These are phyloP conservation scores for Actinemys pallida DNA, from an alignment of 2,113 vertebrate genomes.

Conservation along the genomic window DNA sequence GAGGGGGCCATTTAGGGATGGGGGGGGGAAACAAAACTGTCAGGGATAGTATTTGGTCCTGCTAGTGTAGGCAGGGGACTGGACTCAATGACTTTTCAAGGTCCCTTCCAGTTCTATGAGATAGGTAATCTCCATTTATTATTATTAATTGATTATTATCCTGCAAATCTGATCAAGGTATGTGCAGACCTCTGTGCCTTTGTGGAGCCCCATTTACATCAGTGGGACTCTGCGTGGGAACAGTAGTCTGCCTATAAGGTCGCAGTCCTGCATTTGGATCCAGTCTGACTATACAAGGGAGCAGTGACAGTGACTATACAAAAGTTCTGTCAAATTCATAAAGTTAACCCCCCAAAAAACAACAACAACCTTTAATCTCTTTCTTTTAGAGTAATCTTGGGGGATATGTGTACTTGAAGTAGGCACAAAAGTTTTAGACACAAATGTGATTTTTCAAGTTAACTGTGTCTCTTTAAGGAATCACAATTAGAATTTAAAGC, in stretches of 20 bases:
- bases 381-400: rapidly evolving
- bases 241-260: background rate
- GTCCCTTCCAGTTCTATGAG: too few species aligned
- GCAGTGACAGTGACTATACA: background rate
- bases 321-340: background rate
- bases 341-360: background rate
- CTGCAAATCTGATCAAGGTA: background rate
- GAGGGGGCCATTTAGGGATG: too few species aligned
- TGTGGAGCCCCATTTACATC: background rate
- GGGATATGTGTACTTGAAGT: background rate
- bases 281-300: background rate
- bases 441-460: background rate
- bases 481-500: background rate
- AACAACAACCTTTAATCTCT: background rate
- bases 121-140: too few species aligned
- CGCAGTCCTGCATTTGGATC: background rate
- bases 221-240: rapidly evolving
- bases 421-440: background rate
- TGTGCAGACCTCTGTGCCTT: background rate
- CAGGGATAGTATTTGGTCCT: too few species aligned
- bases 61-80: too few species aligned
- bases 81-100: too few species aligned
- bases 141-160: background rate
- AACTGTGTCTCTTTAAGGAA: background rate
- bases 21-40: too few species aligned